phyloP scores from a whole-genome alignment of 2,888 invertebrate genomes.

The Sesia apiformis region DNA sequence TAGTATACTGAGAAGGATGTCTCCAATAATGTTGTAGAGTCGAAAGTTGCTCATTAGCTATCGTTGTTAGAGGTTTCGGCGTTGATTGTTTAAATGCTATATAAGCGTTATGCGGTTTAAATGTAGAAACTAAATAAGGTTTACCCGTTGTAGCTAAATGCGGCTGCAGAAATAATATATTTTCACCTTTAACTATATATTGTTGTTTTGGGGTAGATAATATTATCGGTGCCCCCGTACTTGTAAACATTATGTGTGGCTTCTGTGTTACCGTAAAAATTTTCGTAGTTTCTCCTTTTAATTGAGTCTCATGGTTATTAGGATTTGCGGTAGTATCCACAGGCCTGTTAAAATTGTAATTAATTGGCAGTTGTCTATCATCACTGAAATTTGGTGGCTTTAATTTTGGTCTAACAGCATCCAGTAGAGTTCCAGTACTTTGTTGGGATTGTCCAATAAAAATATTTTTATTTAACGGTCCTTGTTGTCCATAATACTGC shows the following conservation, averaged over 20 bases:
- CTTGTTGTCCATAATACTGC: constrained; percentile 11
- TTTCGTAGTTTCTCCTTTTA: constrained; percentile 28
- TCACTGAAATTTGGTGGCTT: constrained; percentile 64
- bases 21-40: constrained; percentile 54
- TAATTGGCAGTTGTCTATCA: constrained; percentile 58
- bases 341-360: constrained; percentile 46
- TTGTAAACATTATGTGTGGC: constrained; percentile 36
- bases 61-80: constrained; percentile 42
- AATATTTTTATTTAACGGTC: constrained; percentile 12
- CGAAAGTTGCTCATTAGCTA: constrained; percentile 48
- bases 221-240: constrained; percentile 34
- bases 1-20: constrained; percentile 26
- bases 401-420: constrained; percentile 38
- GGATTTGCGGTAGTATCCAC: constrained; percentile 22
- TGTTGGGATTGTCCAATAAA: constrained; percentile 19
- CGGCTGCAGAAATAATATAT: constrained; percentile 29
- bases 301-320: constrained; percentile 19
- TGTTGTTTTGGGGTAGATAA: constrained; percentile 43
- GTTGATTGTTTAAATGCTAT: constrained; percentile 38
- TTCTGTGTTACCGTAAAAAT: constrained; percentile 36
- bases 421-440: constrained; percentile 27
- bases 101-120: constrained; percentile 9
- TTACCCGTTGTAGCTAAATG: constrained; percentile 30
- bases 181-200: constrained; percentile 33
- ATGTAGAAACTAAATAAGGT: constrained; percentile 26